Evolutionary conservation across 2,113 vertebrate genomes (phyloP), one percentile per base, ranked within the genome.

Genomic region (Pleuronectes platessa): DNA sequence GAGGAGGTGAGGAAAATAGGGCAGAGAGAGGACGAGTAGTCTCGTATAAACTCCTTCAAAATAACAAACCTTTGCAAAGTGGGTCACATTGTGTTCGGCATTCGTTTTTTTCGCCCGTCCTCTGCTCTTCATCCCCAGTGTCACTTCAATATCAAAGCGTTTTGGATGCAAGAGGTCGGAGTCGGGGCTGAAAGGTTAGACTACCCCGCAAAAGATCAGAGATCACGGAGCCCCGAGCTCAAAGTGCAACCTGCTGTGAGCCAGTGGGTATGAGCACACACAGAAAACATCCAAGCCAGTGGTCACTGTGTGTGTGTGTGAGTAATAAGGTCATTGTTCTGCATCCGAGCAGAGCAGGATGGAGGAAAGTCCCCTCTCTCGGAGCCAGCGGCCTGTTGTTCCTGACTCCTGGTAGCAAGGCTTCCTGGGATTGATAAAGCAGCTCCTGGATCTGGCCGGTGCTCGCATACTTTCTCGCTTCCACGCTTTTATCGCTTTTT

Each of bases 291-390:
- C 68, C 61, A 71, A 64, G 71, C 26, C 58, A 61, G 51, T 11
- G 49, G 37, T 71, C 54, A 84, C 66, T 61, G 58, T 78, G 64
- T 67, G 55, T 67, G 55, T 69, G 60, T 63, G 35, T 35, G 88
- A 84, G 78, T 88, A 66, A 83, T 76, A 64, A 54, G 61, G 78
- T 83, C 88, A 92, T 93, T 93, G 92, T 92, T 91, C 87, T 88
- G 76, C 81, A 76, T 91, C 75, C 8, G 79, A 70, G 78, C 77
- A 86, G 79, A 70, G 78, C 77, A 86, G 78, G 83, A 81, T 64
- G 86, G 78, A 90, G 93, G 92, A 95, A 95, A 94, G 92, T 92
- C 93, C 93, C 94, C 76, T 76, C 69, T 71, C 83, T 82, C 20
- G 3, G 65, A 80, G 88, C 89, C 88, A 91, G 72, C 62, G 70